phyloP scores from a whole-genome alignment of 2,888 invertebrate species.

The Ephialtes manifestator region DNA sequence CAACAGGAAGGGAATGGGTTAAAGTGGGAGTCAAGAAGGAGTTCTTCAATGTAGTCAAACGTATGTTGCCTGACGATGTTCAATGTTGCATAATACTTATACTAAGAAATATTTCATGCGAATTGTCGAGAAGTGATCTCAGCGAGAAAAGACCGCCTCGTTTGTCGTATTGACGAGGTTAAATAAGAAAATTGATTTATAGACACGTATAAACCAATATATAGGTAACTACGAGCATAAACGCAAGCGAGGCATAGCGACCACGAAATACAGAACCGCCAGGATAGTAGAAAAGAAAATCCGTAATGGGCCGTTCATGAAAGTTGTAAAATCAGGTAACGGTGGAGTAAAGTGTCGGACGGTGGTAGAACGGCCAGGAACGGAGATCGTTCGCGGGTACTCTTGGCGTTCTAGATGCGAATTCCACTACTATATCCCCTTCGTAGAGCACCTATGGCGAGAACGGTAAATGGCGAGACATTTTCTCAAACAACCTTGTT shows the following conservation, averaged over 20 bases:
- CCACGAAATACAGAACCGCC: not conserved
- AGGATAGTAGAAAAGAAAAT: constrained; percentile 31
- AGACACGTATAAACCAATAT: not conserved
- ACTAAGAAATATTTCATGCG: not conserved
- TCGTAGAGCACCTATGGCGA: constrained; percentile 7
- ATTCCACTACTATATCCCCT: not conserved
- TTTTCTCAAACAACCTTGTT: constrained; percentile 72
- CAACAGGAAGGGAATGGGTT: constrained; percentile 18
- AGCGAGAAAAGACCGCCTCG: not conserved
- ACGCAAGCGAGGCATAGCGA: constrained; percentile 1
- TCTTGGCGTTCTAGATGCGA: constrained; percentile 25
- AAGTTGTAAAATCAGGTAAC: constrained; percentile 55
- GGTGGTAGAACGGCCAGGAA: not conserved
- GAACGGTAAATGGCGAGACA: constrained; percentile 67
- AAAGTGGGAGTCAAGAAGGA: constrained; percentile 5
- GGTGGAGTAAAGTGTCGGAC: constrained; percentile 41
- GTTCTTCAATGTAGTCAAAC: constrained; percentile 29
- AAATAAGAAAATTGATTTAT: constrained; percentile 34
- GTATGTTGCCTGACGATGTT: constrained; percentile 15
- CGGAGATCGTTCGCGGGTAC: constrained; percentile 32
- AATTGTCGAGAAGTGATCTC: not conserved
- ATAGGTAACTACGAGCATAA: constrained; percentile 18
- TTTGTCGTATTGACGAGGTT: constrained; percentile 13
- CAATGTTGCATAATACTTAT: constrained; percentile 18
- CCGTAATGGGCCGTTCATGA: constrained; percentile 54